These are phyloP conservation scores for Ellobium chinense DNA, from an alignment of 2,888 invertebrate species.

Conservation along the genomic window DNA sequence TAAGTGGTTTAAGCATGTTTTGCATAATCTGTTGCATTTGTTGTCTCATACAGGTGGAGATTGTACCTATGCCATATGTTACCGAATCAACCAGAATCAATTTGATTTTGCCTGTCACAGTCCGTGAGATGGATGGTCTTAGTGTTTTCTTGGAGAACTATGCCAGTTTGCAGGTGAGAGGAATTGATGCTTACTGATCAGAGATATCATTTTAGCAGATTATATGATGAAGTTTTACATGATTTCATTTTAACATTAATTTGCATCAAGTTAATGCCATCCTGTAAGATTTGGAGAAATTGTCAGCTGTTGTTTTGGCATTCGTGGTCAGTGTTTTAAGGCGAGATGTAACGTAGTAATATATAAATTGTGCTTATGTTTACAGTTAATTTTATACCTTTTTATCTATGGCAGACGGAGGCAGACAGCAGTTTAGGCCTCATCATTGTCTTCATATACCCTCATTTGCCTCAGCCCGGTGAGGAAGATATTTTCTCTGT, in stretches of 20 bases:
- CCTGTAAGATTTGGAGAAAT: too few species aligned
- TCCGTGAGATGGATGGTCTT: slow-evolving; percentile 81
- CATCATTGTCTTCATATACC: slow-evolving; percentile 84
- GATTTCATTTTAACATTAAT: too few species aligned
- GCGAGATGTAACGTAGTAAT: too few species aligned
- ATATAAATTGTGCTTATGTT: too few species aligned
- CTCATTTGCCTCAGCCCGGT: slow-evolving; percentile 45
- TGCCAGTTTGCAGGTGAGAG: slow-evolving; percentile 77
- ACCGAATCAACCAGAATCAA: slow-evolving; percentile 93
- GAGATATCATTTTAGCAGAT: too few species aligned
- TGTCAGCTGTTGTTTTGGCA: too few species aligned
- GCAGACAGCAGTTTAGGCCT: slow-evolving; percentile 89
- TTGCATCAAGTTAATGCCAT: too few species aligned
- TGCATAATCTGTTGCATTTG: too few species aligned
- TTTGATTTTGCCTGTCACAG: slow-evolving; percentile 86
- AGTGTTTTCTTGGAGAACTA: slow-evolving; percentile 87
- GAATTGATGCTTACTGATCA: neutral
- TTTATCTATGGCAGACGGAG: slow-evolving; percentile 82
- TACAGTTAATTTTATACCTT: too few species aligned
- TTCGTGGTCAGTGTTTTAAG: too few species aligned
- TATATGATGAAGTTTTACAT: neutral
- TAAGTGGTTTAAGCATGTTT: too few species aligned
- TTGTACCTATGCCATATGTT: slow-evolving; percentile 95
- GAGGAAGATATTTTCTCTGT: slow-evolving; percentile 82
- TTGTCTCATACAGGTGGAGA: slow-evolving; percentile 83